A percentile compares a stretch with the other conserved stretches of the same genome.
Evolutionary conservation across 2,888 invertebrate genomes (phyloP).

Genomic region (Drosophila cognata): DNA sequence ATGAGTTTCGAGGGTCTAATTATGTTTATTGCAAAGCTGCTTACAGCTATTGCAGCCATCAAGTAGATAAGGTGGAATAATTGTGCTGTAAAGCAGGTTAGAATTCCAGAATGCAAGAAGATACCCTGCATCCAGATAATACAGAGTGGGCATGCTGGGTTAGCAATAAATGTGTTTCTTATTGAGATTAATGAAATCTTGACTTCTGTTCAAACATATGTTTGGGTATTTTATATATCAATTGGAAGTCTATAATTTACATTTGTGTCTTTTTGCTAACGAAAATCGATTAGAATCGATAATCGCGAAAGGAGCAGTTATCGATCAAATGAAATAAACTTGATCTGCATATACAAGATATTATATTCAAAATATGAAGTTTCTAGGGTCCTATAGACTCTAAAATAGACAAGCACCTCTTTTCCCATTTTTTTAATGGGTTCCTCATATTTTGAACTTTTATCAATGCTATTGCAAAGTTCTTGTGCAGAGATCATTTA

Average conservation of each 20-base stretch:
- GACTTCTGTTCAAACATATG: neutral
- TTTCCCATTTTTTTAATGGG: no score
- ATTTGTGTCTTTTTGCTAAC: neutral
- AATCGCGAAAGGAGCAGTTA: neutral
- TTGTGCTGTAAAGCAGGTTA: neutral
- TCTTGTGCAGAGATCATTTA: neutral
- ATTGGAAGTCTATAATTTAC: neutral
- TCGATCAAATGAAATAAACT: neutral
- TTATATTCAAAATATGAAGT: neutral
- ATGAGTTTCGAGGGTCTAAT: neutral
- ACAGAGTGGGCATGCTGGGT: neutral
- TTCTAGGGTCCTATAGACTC: rapidly evolving
- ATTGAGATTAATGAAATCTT: neutral
- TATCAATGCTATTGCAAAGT: no score
- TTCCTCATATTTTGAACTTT: no score
- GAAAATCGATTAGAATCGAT: neutral
- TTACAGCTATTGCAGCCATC: neutral
- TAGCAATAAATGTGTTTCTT: neutral
- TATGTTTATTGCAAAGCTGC: neutral
- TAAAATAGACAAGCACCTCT: neutral
- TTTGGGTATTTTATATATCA: neutral
- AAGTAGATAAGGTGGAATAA: neutral
- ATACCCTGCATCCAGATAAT: neutral
- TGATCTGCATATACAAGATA: neutral
- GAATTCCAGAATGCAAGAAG: neutral